Evolutionary conservation across 2,113 vertebrate genomes (phyloP).

Genomic region (Macheiramphus alcinus): DNA sequence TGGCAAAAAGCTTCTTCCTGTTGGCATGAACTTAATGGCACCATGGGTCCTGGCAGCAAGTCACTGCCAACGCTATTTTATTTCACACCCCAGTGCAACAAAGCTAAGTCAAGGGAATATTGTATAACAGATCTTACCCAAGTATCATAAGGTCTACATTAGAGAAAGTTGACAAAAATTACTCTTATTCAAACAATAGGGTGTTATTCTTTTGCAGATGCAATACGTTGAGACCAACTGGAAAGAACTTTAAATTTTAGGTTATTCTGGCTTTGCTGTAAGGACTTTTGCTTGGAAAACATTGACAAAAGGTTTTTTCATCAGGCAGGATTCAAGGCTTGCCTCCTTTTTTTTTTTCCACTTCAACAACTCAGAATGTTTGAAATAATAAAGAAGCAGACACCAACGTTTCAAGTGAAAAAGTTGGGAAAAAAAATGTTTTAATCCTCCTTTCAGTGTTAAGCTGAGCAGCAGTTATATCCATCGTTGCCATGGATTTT

Average conservation of each 20-base stretch:
- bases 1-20: neutral
- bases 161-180: neutral
- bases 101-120: neutral
- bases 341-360: neutral
- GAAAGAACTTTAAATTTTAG: neutral
- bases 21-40: neutral
- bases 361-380: neutral
- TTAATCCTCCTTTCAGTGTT: neutral
- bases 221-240: neutral
- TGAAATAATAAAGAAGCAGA: neutral
- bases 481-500: neutral
- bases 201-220: neutral
- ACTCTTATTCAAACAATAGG: neutral
- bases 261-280: neutral
- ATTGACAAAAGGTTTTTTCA: neutral
- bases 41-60: neutral
- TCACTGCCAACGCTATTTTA: neutral
- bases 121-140: neutral
- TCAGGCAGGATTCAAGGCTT: neutral
- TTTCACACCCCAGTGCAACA: neutral
- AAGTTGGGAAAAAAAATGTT: neutral
- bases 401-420: neutral
- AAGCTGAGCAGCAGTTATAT: neutral
- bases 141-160: neutral
- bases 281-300: neutral